Evolutionary conservation across 2,797 vertebrate genomes (phyloP), one percentile per base, ranked within the genome.

Genomic region (Paratrypauchen microcephalus): DNA sequence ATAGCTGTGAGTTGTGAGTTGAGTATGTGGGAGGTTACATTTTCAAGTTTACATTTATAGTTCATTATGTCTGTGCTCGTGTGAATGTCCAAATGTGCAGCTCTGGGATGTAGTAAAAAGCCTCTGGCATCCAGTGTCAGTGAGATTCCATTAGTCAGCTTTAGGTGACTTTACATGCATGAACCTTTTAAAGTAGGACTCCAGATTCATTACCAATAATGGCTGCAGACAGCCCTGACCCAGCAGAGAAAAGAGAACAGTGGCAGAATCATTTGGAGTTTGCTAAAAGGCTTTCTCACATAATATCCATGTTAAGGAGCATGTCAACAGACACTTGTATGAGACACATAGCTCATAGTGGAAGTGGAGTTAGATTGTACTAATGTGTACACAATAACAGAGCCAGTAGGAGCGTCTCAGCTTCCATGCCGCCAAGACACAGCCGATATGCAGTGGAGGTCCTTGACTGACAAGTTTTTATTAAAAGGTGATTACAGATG

Each of bases 251-350:
- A 91, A 92, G 84, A 84, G 90, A 60, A 93, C 88, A 73, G 87
- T 84, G 87, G 87, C 86, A 88, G 92, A 92, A 93, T 93, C 88
- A 93, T 94, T 93, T 93, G 80, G 90, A 92, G 90, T 93, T 94
- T 91, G 92, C 90, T 93, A 94, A 93, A 94, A 94, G 91, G 92
- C 91, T 91, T 91, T 91, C 89, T 90, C 89, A 90, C 89, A 93
- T 93, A 93, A 94, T 93, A 92, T 93, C 91, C 83, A 91, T 94
- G 93, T 95, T 94, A 95, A 95, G 94, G 93, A 94, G 93, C 92
- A 92, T 94, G 94, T 95, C 94, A 95, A 95, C 93, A 94, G 94
- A 94, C 86, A 94, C 94, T 95, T 93, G 89, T 94, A 87, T 92
- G 91, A 66, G 79, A 87, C 90, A 87, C 90, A 92, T 91, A 85